A percentile compares a stretch with the other conserved stretches of the same genome.
phyloP scores from a whole-genome alignment of 2,888 invertebrate species.

The Drosophila phalerata region DNA sequence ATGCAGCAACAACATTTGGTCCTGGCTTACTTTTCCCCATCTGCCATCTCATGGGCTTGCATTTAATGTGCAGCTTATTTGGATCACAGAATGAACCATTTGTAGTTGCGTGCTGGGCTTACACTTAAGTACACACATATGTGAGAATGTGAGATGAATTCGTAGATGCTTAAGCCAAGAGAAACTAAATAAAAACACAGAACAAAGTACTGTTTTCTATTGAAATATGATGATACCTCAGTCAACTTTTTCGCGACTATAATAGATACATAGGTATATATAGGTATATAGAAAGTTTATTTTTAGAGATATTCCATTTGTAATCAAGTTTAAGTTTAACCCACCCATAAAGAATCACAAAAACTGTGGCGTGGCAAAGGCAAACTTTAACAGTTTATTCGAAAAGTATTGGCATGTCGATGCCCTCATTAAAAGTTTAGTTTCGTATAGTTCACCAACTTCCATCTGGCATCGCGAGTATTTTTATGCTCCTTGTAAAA shows the following conservation, averaged over 20 bases:
- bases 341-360: background rate
- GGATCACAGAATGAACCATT: slow-evolving; percentile 41
- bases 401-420: slow-evolving; percentile 38
- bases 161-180: slow-evolving; percentile 27
- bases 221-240: slow-evolving; percentile 6
- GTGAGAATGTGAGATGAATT: slow-evolving; percentile 29
- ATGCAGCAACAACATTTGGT: slow-evolving; percentile 47
- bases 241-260: background rate
- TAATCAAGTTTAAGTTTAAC: background rate
- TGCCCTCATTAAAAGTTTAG: slow-evolving; percentile 42
- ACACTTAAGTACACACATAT: slow-evolving; percentile 12
- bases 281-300: background rate
- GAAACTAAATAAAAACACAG: slow-evolving; percentile 4
- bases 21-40: slow-evolving; percentile 52
- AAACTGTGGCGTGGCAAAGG: background rate
- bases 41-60: slow-evolving; percentile 44
- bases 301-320: background rate
- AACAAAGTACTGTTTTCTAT: slow-evolving; percentile 5
- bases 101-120: slow-evolving; percentile 48
- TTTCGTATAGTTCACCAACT: slow-evolving; percentile 30
- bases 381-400: slow-evolving; percentile 19
- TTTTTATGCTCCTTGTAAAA: slow-evolving; percentile 13
- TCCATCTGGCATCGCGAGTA: slow-evolving; percentile 25
- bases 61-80: slow-evolving; percentile 56
- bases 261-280: background rate